phyloP scores from a whole-genome alignment of 2,888 invertebrate genomes.

The Torymus aiolomorphi region DNA sequence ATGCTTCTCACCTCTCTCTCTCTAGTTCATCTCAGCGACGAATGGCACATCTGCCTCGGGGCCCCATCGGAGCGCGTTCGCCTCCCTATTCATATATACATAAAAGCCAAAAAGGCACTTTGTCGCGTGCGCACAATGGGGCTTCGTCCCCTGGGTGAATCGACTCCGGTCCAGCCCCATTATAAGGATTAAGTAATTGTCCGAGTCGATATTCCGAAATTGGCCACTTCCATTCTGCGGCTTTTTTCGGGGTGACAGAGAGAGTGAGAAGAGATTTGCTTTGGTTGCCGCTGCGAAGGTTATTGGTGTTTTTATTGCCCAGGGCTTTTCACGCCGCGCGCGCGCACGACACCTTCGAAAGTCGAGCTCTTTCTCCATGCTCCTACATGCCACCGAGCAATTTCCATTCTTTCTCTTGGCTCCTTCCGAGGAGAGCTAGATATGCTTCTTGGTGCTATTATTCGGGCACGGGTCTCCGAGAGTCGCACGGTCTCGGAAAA shows the following conservation, averaged over 20 bases:
- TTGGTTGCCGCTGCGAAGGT: slow-evolving; percentile 60
- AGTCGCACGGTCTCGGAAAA: slow-evolving; percentile 36
- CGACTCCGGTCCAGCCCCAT: slow-evolving; percentile 63
- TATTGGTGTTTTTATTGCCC: slow-evolving; percentile 72
- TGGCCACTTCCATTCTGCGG: slow-evolving; percentile 69
- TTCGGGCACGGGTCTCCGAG: neutral
- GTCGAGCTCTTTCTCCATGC: slow-evolving; percentile 39
- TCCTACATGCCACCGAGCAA: slow-evolving; percentile 36
- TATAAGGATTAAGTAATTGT: slow-evolving; percentile 74
- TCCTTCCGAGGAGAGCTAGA: slow-evolving; percentile 17
- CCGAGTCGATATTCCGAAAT: slow-evolving; percentile 65
- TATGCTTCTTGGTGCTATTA: slow-evolving; percentile 2
- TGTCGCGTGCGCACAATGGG: slow-evolving; percentile 61
- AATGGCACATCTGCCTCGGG: slow-evolving; percentile 68
- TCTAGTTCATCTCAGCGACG: slow-evolving; percentile 69
- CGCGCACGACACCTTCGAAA: slow-evolving; percentile 40
- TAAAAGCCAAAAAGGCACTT: slow-evolving; percentile 60
- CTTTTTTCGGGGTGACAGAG: slow-evolving; percentile 63
- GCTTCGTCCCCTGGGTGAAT: slow-evolving; percentile 61
- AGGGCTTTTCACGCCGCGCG: slow-evolving; percentile 46
- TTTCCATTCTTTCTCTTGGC: slow-evolving; percentile 39
- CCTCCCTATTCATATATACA: neutral
- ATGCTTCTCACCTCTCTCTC: slow-evolving; percentile 64
- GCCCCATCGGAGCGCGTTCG: neutral
- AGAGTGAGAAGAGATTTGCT: too few species aligned